Conservation (phyloP, 1,140 invertebrate genomes). For the Brachionus plicatilis region DNA sequence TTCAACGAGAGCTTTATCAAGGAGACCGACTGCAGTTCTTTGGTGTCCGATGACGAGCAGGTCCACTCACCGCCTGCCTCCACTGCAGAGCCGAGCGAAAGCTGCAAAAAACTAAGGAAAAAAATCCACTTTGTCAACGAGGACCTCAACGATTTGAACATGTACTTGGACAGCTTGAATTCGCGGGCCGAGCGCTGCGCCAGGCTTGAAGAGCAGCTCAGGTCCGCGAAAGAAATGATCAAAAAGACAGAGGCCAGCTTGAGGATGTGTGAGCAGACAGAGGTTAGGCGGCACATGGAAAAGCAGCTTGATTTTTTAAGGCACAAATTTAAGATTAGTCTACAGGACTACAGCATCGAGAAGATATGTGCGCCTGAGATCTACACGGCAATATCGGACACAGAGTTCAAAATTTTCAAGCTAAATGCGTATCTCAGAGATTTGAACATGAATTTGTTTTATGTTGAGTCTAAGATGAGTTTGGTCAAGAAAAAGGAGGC, state of each 20-base stretch:
- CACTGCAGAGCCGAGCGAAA: not conserved
- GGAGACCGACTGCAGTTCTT: constrained; percentile 20
- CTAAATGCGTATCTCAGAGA: not conserved
- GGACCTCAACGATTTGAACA: constrained; percentile 11
- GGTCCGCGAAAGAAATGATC: not conserved
- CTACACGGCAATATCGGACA: not conserved
- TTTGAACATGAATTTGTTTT: not conserved
- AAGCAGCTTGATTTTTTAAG: constrained; percentile 15
- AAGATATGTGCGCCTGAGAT: constrained; percentile 24
- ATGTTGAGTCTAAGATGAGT: not conserved
- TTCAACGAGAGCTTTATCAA: constrained; percentile 29
- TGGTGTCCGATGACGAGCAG: constrained; percentile 7
- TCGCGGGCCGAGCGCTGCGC: not conserved
- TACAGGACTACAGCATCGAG: constrained; percentile 28
- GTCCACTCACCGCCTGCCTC: not conserved
- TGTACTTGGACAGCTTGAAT: constrained; percentile 8
- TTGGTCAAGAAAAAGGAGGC: not conserved
- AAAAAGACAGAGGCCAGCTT: not conserved
- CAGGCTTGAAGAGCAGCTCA: constrained; percentile 12
- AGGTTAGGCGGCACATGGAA: not conserved
- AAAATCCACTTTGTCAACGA: not conserved
- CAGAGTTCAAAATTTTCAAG: constrained; percentile 1
- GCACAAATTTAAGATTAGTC: not conserved
- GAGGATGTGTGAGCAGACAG: not conserved
- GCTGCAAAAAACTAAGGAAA: not conserved